Evolutionary conservation across 2,888 invertebrate genomes (phyloP).

Genomic region (Ephialtes manifestator): DNA sequence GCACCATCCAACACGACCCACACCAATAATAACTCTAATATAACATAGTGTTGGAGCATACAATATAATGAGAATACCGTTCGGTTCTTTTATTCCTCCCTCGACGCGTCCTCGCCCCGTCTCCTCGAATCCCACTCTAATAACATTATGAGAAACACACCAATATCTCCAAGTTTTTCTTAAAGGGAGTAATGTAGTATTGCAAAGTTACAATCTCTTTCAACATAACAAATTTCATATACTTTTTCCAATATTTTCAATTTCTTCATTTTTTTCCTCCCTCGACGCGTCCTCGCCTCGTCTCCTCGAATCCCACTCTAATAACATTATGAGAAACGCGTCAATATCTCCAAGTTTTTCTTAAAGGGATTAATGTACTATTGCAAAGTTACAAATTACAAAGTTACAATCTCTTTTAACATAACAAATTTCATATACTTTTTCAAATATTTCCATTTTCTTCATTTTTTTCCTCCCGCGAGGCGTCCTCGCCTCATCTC

Average conservation of each 20-base stretch:
- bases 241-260: neutral
- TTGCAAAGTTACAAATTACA: too few species aligned
- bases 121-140: conserved; percentile 26
- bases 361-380: too few species aligned
- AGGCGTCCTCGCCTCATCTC: too few species aligned
- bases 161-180: conserved; percentile 35
- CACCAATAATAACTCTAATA: conserved; percentile 59
- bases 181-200: neutral
- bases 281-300: too few species aligned
- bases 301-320: too few species aligned
- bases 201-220: neutral
- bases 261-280: too few species aligned
- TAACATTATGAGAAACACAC: conserved; percentile 52
- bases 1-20: conserved; percentile 57
- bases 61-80: conserved; percentile 57
- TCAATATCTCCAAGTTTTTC: too few species aligned
- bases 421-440: too few species aligned
- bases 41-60: conserved; percentile 45
- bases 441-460: too few species aligned
- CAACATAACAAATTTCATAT: neutral
- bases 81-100: conserved; percentile 55
- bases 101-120: conserved; percentile 19
- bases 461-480: too few species aligned
- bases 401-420: too few species aligned
- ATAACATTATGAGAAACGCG: too few species aligned